Evolutionary conservation across 2,888 invertebrate genomes (phyloP), one percentile per base, ranked within the genome.

Genomic region (Sinopyrophorus schimmeli): DNA sequence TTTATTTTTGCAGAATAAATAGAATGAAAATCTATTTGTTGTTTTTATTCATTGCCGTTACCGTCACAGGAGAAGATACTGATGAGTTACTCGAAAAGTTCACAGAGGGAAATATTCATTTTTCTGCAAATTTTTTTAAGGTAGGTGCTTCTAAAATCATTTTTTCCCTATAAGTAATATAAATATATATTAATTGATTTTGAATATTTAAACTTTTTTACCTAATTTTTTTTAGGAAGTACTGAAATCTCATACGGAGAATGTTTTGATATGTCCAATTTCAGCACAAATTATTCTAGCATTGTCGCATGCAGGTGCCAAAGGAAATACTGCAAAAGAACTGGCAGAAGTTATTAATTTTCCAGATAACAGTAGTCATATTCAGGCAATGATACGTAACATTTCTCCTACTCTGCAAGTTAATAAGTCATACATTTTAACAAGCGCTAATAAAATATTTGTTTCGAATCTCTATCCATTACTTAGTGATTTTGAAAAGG

Each of bases 401-500:
- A 27, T 5, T 27, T 2, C 44, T 23, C 55, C 60, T 4, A 18
- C 46, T 12, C 49, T 66, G 4, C 55, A 54, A 16, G 46, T 32
- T 6, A 49, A 43, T 6, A 34, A 52, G 7, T 56, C 61, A 2
- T 41, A 60, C 17, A 60, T 53, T 9, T 55, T 72, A 2, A 53
- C 54, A 1, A 52, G 64, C 1, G 69, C 71, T 4, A 88, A 87
- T 64, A 84, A 83, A 56, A 74, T 90, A 3, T 91, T 82, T 63
- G 71, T 84, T 0, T 78, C 79, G 57, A 30, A 62, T 4, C 75
- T 75, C 1, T 77, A 80, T 31, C 65, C n/a, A n/a, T n/a, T n/a
- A n/a, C 58, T 88, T 1, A 73, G 78, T 6, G 64, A 77, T 0
- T 81, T 83, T 53, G 76, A 79, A 55, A 71, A 76, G 4, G 71